phyloP scores from a whole-genome alignment of 2,113 vertebrate species.

The Stigmatopora nigra region DNA sequence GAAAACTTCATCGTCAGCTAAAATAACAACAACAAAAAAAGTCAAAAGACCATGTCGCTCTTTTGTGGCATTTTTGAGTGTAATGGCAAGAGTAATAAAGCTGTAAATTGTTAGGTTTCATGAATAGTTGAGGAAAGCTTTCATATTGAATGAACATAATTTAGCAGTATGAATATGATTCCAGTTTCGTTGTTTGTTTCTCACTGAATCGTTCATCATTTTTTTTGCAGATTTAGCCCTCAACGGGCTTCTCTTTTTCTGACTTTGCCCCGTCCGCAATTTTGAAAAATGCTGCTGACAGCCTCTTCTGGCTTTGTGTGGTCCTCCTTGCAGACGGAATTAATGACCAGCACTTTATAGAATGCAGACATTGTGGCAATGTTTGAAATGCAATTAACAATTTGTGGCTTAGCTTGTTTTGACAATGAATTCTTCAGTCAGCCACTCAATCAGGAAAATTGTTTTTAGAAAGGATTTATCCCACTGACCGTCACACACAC shows the following conservation, averaged over 20 bases:
- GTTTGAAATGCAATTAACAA: not conserved
- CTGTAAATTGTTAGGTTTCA: too few relatives aligned
- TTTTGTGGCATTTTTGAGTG: too few relatives aligned
- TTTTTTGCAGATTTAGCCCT: slow-evolving; percentile 38
- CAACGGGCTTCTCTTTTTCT: slow-evolving; percentile 18
- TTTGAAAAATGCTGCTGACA: slow-evolving; percentile 31
- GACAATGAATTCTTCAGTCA: not conserved
- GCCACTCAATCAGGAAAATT: slow-evolving; percentile 19
- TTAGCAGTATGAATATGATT: not conserved
- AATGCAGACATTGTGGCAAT: slow-evolving; percentile 6
- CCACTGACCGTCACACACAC: slow-evolving; percentile 21
- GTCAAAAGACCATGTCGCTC: not conserved
- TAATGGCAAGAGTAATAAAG: too few relatives aligned
- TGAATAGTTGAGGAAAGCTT: not conserved
- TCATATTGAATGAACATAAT: not conserved
- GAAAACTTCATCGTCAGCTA: slow-evolving; percentile 50
- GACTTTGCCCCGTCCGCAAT: slow-evolving; percentile 11
- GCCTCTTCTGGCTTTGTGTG: slow-evolving; percentile 26
- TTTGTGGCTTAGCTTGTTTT: slow-evolving; percentile 2
- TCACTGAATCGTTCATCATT: slow-evolving; percentile 29
- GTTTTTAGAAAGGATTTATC: slow-evolving; percentile 7
- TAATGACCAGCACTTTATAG: slow-evolving; percentile 12
- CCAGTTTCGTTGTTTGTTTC: slow-evolving; percentile 25
- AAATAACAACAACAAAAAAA: not conserved
- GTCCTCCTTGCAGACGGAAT: slow-evolving; percentile 11